A percentile compares a stretch with the other conserved stretches of the same genome.
These are phyloP conservation scores for Bugula neritina DNA, from an alignment of 2,888 invertebrate species.

Conservation along the genomic window DNA sequence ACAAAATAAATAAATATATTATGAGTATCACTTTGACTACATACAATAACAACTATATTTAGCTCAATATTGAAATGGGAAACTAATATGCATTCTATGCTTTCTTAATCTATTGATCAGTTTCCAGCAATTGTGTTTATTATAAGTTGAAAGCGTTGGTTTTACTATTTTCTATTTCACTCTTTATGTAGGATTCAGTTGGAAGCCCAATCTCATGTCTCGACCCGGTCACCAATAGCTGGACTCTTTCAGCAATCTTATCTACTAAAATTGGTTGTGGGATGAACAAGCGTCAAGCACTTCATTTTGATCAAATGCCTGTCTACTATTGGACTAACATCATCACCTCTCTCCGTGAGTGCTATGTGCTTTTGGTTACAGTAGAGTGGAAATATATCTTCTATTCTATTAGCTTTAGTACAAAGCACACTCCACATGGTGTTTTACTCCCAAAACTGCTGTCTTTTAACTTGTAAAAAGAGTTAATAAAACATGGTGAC, in stretches of 20 bases:
- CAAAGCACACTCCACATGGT: not conserved
- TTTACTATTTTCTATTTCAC: not conserved
- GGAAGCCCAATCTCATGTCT: slow-evolving; percentile 20
- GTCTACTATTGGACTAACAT: slow-evolving; percentile 10
- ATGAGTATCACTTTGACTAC: too few species aligned
- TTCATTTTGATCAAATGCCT: not conserved
- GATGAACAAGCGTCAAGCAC: not conserved
- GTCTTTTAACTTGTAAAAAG: not conserved
- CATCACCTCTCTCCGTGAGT: not conserved
- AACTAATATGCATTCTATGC: too few species aligned
- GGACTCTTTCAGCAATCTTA: not conserved
- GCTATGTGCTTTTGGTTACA: not conserved
- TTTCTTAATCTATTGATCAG: too few species aligned
- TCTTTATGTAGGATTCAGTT: not conserved
- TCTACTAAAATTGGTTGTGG: not conserved
- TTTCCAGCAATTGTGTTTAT: too few species aligned
- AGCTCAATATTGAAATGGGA: too few species aligned
- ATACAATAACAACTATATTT: too few species aligned
- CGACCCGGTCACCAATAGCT: slow-evolving; percentile 9
- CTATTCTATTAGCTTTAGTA: not conserved
- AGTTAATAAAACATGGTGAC: not conserved
- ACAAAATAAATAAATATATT: too few species aligned
- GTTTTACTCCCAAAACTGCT: not conserved
- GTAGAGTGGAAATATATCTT: not conserved
- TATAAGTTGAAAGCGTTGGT: too few species aligned